These are phyloP conservation scores for Eugnorisma glareosa DNA, from an alignment of 2,888 invertebrate genomes.

Conservation along the genomic window DNA sequence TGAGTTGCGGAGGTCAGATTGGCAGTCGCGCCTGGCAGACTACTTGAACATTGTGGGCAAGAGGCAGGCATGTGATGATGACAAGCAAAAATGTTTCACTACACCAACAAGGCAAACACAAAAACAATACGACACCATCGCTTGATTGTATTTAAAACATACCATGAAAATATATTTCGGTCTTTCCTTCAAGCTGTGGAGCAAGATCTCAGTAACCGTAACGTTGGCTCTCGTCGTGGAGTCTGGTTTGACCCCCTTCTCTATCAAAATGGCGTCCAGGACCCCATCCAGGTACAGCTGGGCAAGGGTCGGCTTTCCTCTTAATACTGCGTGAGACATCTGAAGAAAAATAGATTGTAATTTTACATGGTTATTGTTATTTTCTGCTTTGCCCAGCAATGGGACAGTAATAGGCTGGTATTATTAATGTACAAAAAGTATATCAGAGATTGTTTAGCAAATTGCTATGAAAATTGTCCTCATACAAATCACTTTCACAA, in stretches of 20 bases:
- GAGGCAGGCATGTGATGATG: neutral
- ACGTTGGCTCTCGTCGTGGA: constrained; percentile 57
- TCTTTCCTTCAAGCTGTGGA: constrained; percentile 68
- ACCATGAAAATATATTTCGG: constrained; percentile 69
- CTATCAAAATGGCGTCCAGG: constrained; percentile 66
- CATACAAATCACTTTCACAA: too few species aligned
- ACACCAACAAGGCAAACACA: neutral
- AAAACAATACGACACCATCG: neutral
- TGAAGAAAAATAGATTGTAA: constrained; percentile 13
- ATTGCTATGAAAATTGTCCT: too few species aligned
- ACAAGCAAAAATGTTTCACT: neutral
- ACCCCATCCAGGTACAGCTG: constrained; percentile 74
- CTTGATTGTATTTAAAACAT: constrained; percentile 26
- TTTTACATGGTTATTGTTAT: too few species aligned
- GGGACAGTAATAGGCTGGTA: too few species aligned
- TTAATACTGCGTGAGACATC: constrained; percentile 74
- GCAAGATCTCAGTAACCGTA: constrained; percentile 70
- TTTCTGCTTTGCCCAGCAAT: too few species aligned
- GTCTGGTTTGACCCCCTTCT: constrained; percentile 38
- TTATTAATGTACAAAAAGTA: too few species aligned
- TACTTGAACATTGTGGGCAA: neutral
- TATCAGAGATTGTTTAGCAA: too few species aligned
- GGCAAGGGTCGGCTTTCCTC: constrained; percentile 71
- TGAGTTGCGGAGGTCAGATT: neutral
- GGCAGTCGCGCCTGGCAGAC: neutral